Evolutionary conservation across 2,797 vertebrate species (phyloP).

Genomic region (Crax fasciolata): DNA sequence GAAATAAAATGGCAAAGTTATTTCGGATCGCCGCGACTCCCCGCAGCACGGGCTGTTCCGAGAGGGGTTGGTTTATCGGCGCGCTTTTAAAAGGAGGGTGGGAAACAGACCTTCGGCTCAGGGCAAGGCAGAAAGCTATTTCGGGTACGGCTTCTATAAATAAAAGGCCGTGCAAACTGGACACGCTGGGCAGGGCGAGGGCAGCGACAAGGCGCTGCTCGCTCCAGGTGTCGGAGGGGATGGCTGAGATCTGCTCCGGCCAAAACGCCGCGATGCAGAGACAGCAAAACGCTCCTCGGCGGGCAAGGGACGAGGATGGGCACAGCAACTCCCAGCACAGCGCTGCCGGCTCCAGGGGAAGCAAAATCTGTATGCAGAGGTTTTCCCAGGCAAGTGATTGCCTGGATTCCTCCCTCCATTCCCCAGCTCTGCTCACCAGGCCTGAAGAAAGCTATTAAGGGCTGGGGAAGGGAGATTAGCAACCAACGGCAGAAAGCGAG

Average conservation of each 20-base stretch:
- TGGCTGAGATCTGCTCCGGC: neutral
- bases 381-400: neutral
- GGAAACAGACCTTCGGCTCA: neutral
- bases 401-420: neutral
- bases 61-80: slow-evolving; percentile 2
- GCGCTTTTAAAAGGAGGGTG: neutral
- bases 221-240: neutral
- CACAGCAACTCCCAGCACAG: fast-evolving
- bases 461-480: neutral
- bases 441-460: neutral
- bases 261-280: neutral
- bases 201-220: neutral
- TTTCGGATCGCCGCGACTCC: slow-evolving; percentile 13
- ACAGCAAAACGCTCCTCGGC: neutral
- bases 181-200: neutral
- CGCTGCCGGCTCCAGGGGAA: neutral
- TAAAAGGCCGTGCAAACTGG: neutral
- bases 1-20: slow-evolving; percentile 50
- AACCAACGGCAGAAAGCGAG: neutral
- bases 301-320: neutral
- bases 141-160: slow-evolving; percentile 42
- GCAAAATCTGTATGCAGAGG: neutral
- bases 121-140: slow-evolving; percentile 33
- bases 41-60: neutral
- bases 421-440: neutral